phyloP scores from a whole-genome alignment of 2,797 vertebrate species.

The Phoebastria nigripes region DNA sequence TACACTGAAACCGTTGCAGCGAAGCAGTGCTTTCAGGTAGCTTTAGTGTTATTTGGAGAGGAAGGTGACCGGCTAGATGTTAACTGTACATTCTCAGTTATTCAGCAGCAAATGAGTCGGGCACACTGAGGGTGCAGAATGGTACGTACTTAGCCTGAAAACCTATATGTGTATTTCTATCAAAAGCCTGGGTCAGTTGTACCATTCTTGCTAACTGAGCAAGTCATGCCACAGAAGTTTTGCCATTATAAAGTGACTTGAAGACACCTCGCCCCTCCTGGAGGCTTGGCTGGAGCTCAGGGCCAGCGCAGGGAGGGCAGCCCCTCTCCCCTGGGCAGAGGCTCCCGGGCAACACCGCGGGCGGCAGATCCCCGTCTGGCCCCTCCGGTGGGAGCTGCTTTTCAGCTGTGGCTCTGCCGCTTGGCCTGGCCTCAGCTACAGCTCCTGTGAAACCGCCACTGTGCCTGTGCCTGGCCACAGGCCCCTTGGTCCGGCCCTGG shows the following conservation, averaged over 20 bases:
- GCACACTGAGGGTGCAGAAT: background rate
- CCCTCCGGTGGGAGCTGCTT: background rate
- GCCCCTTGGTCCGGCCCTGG: background rate
- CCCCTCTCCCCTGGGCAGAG: background rate
- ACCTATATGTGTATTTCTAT: fast-evolving
- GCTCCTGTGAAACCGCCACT: fast-evolving
- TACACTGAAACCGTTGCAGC: background rate
- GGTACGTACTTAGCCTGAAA: background rate
- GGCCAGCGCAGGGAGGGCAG: background rate
- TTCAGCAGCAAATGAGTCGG: background rate
- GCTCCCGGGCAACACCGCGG: fast-evolving
- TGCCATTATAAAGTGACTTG: background rate
- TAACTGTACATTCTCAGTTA: background rate
- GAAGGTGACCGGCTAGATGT: background rate
- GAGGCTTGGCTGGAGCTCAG: background rate
- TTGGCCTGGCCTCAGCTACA: background rate
- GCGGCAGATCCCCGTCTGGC: background rate
- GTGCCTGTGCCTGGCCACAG: background rate
- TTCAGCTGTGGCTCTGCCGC: background rate
- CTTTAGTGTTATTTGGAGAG: background rate
- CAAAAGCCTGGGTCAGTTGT: background rate
- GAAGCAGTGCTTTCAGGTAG: background rate
- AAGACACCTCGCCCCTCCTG: background rate
- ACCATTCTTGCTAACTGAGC: background rate
- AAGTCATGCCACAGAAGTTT: background rate